These are phyloP conservation scores for Metopia argyrocephala DNA, from an alignment of 2,888 invertebrate species.

Conservation along the genomic window DNA sequence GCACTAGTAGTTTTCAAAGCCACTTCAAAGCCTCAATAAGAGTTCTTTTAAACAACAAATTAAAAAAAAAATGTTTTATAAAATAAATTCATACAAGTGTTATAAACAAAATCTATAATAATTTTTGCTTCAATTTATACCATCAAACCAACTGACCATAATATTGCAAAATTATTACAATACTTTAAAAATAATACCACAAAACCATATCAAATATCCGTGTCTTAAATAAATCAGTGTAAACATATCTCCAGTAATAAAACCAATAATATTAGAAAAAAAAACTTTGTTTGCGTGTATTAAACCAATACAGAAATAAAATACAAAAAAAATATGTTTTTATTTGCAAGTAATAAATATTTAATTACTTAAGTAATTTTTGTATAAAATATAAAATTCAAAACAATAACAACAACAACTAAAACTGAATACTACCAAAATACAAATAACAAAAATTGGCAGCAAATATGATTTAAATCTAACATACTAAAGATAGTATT, in stretches of 20 bases:
- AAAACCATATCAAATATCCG: slow-evolving; percentile 61
- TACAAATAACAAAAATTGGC: too few relatives aligned
- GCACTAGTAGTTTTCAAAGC: slow-evolving; percentile 61
- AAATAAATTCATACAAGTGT: slow-evolving; percentile 5
- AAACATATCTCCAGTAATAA: not conserved
- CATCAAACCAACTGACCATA: slow-evolving; percentile 60
- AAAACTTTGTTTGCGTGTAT: slow-evolving; percentile 27
- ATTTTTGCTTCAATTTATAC: slow-evolving; percentile 13
- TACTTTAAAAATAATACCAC: slow-evolving; percentile 23
- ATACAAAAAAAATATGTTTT: slow-evolving; percentile 25
- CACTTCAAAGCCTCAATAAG: slow-evolving; percentile 39
- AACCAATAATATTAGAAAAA: not conserved
- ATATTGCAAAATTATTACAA: slow-evolving; percentile 51
- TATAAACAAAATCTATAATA: slow-evolving; percentile 35
- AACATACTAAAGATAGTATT: too few relatives aligned
- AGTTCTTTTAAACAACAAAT: slow-evolving; percentile 8
- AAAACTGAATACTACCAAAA: not conserved
- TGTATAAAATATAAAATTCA: not conserved
- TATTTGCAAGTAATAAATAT: slow-evolving; percentile 32
- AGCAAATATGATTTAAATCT: too few relatives aligned
- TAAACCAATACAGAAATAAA: slow-evolving; percentile 15
- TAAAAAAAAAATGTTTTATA: not conserved
- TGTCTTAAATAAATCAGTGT: slow-evolving; percentile 31
- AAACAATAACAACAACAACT: not conserved
- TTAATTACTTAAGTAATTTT: slow-evolving; percentile 47